Conservation (phyloP, 2,113 vertebrate species). For the Zapornia atra region DNA sequence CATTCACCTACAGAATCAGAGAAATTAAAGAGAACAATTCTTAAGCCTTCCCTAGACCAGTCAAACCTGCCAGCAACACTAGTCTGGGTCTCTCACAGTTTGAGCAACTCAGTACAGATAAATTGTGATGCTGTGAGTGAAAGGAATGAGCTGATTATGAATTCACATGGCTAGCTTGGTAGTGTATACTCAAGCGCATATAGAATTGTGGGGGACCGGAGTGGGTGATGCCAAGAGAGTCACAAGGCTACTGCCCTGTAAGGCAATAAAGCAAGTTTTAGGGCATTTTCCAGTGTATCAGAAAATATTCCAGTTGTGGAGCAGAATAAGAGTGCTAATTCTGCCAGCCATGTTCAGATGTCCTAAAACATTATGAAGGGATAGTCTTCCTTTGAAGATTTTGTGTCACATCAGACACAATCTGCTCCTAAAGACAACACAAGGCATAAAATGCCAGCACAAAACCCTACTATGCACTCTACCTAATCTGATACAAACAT, state of each 20-base stretch:
- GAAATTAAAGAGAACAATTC: not conserved
- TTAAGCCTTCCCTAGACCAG: not conserved
- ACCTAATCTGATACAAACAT: not conserved
- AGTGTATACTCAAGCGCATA: not conserved
- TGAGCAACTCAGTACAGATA: not conserved
- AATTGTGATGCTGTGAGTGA: not conserved
- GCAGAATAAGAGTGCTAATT: not conserved
- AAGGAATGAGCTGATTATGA: not conserved
- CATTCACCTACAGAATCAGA: not conserved
- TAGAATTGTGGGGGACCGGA: not conserved
- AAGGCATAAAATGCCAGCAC: not conserved
- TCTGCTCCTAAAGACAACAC: not conserved
- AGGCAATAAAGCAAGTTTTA: not conserved
- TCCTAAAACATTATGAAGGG: not conserved
- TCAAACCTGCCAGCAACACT: not conserved
- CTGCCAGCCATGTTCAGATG: not conserved
- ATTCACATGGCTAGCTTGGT: not conserved
- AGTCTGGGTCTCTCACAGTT: not conserved
- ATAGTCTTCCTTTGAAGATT: not conserved
- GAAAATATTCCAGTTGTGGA: not conserved
- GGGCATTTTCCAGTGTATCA: not conserved
- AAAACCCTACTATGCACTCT: not conserved
- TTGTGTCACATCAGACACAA: not conserved
- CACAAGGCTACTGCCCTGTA: not conserved
- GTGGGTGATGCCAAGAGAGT: rapidly evolving